A percentile compares a stretch with the other conserved stretches of the same genome.
These are phyloP conservation scores for Diadophis punctatus DNA, from an alignment of 2,113 vertebrate genomes.

Conservation along the genomic window DNA sequence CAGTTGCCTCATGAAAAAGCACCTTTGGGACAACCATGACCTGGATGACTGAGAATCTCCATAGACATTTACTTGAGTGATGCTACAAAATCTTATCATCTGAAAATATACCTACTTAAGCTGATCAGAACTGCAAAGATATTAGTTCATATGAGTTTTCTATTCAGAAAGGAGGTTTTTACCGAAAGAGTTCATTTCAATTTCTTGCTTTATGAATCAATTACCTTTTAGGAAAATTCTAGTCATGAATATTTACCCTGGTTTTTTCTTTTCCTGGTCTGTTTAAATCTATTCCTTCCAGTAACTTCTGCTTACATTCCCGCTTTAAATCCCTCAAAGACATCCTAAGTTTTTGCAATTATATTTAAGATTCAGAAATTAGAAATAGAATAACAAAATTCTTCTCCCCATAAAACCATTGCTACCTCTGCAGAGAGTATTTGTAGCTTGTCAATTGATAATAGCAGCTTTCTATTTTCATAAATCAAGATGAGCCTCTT, in stretches of 20 bases:
- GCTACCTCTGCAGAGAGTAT: conserved; percentile 58
- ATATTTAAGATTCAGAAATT: background rate
- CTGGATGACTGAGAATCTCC: too few relatives aligned
- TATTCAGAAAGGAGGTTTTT: background rate
- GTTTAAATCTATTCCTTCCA: conserved; percentile 45
- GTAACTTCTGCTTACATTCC: background rate
- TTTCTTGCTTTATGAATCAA: background rate
- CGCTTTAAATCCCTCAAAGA: background rate
- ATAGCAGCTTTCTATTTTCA: conserved; percentile 65
- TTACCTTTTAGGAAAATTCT: background rate
- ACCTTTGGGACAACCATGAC: too few relatives aligned
- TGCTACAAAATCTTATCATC: background rate
- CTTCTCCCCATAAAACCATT: conserved; percentile 54
- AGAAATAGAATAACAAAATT: conserved; percentile 1
- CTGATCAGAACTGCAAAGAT: background rate
- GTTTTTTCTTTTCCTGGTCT: background rate
- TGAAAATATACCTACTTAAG: background rate
- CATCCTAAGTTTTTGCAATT: background rate
- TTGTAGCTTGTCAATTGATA: conserved; percentile 53
- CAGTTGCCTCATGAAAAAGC: too few relatives aligned
- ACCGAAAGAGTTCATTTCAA: background rate
- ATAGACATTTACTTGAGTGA: background rate
- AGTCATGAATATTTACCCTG: background rate
- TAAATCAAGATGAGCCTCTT: conserved; percentile 67
- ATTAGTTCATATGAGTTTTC: background rate